Evolutionary conservation across 2,113 vertebrate species (phyloP).

Genomic region (Leptobrachium leishanense): DNA sequence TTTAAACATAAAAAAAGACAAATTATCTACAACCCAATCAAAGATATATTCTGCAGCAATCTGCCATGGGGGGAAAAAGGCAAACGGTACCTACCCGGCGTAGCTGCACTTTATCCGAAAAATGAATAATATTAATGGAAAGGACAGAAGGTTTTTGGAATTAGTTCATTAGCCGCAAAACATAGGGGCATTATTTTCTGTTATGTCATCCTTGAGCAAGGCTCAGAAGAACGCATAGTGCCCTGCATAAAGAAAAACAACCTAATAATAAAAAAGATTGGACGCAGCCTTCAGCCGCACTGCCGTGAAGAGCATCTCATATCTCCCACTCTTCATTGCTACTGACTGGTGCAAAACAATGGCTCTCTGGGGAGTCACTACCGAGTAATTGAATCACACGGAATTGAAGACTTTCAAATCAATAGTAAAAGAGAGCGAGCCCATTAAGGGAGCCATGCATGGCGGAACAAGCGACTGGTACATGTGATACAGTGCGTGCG

Average conservation of each 20-base stretch:
- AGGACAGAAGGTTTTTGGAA: too few relatives aligned
- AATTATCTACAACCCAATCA: too few relatives aligned
- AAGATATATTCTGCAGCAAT: too few relatives aligned
- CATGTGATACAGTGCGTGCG: not conserved
- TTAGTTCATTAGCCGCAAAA: too few relatives aligned
- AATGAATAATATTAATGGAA: too few relatives aligned
- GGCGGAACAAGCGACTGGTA: not conserved
- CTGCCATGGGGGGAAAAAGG: too few relatives aligned
- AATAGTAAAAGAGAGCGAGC: slow-evolving; percentile 10
- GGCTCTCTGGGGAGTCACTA: not conserved
- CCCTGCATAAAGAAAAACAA: not conserved
- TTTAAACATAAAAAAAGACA: too few relatives aligned
- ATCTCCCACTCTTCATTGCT: slow-evolving; percentile 10
- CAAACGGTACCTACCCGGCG: too few relatives aligned
- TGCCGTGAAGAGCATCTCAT: not conserved
- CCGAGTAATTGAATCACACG: slow-evolving; percentile 10
- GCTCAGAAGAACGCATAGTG: too few relatives aligned
- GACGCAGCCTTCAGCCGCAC: not conserved
- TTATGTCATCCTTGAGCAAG: too few relatives aligned
- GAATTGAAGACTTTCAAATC: slow-evolving; percentile 22
- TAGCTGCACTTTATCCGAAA: too few relatives aligned
- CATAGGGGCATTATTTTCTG: too few relatives aligned
- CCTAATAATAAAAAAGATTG: not conserved
- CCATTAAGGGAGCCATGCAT: not conserved
- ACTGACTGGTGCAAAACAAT: slow-evolving; percentile 17